Evolutionary conservation across 2,113 vertebrate species (phyloP).

Genomic region (Scomber scombrus): DNA sequence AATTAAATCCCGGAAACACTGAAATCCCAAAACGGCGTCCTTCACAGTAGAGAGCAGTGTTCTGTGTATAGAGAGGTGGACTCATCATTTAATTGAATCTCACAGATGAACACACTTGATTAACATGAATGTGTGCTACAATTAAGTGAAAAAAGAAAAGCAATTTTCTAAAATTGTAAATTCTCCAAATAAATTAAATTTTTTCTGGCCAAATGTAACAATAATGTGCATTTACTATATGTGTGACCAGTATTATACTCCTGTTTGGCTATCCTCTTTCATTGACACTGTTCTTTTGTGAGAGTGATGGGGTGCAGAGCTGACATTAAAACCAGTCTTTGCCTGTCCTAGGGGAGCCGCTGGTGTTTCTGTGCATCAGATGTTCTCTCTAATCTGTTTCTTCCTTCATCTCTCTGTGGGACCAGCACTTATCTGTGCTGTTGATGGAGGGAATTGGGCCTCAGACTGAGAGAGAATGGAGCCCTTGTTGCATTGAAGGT

Average conservation of each 20-base stretch:
- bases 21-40: too few relatives aligned
- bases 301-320: conserved; percentile 44
- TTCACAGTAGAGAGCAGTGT: too few relatives aligned
- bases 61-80: too few relatives aligned
- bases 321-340: conserved; percentile 64
- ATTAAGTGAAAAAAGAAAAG: too few relatives aligned
- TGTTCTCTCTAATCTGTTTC: conserved; percentile 76
- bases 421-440: conserved; percentile 69
- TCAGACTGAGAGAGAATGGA: conserved; percentile 58
- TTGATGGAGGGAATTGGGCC: conserved; percentile 65
- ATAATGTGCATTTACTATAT: background rate
- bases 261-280: conserved; percentile 11
- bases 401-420: conserved; percentile 71
- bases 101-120: too few relatives aligned
- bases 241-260: background rate
- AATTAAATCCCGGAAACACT: too few relatives aligned
- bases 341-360: conserved; percentile 44
- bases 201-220: background rate
- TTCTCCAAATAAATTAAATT: background rate
- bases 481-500: conserved; percentile 51
- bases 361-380: conserved; percentile 68
- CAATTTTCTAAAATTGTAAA: too few relatives aligned
- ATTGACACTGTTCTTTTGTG: conserved; percentile 46
- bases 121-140: too few relatives aligned
- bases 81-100: too few relatives aligned